A percentile compares a stretch with the other conserved stretches of the same genome.
Conservation (phyloP, 2,888 invertebrate species). For the Scaptomyza flava region DNA sequence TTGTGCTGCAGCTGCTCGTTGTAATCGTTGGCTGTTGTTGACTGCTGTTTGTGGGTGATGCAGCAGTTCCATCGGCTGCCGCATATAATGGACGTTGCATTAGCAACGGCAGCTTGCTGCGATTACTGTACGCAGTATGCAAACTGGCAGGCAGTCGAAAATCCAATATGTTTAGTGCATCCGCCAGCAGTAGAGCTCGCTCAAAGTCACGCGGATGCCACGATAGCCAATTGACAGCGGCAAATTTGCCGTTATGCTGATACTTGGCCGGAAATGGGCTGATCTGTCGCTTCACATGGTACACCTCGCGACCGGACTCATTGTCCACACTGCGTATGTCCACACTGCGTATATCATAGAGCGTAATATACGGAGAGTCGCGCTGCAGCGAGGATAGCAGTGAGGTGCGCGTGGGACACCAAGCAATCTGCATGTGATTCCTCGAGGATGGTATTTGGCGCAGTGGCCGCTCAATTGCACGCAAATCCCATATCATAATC, state of each 20-base stretch:
- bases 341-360: slow-evolving; percentile 93
- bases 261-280: slow-evolving; percentile 81
- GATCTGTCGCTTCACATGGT: slow-evolving; percentile 90
- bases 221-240: slow-evolving; percentile 89
- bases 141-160: slow-evolving; percentile 82
- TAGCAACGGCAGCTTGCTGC: slow-evolving; percentile 78
- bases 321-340: slow-evolving; percentile 92
- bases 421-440: slow-evolving; percentile 90
- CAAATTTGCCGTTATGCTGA: slow-evolving; percentile 72
- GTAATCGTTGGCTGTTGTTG: slow-evolving; percentile 41
- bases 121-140: slow-evolving; percentile 81
- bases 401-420: slow-evolving; percentile 94
- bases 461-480: slow-evolving; percentile 93
- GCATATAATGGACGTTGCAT: slow-evolving; percentile 74
- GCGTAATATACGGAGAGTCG: slow-evolving; percentile 90
- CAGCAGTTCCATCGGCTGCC: slow-evolving; percentile 38
- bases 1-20: slow-evolving; percentile 56
- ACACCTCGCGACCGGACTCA: slow-evolving; percentile 90
- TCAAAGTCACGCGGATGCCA: slow-evolving; percentile 93
- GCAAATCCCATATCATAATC: slow-evolving; percentile 94
- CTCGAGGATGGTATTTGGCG: slow-evolving; percentile 87
- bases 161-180: slow-evolving; percentile 80
- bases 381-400: slow-evolving; percentile 92
- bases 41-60: slow-evolving; percentile 54
- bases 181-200: slow-evolving; percentile 81